Percentiles rank a stretch among this genome's conserved stretches.
phyloP scores from a whole-genome alignment of 2,888 invertebrate genomes.

The Andricus curvator region DNA sequence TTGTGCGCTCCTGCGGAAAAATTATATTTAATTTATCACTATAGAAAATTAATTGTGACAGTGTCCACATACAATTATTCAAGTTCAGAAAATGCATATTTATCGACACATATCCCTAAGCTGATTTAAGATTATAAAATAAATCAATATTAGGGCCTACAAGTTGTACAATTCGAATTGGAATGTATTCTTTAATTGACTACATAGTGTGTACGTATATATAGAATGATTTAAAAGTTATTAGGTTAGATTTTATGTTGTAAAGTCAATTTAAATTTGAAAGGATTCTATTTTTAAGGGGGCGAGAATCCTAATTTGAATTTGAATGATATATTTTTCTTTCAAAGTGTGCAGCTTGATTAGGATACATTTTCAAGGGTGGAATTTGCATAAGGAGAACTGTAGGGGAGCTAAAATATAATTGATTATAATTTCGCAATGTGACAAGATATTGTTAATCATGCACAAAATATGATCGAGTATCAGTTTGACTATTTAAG shows the following conservation, averaged over 20 bases:
- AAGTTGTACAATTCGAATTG: neutral
- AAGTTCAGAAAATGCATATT: neutral
- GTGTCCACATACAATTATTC: constrained; percentile 8
- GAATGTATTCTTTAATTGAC: neutral
- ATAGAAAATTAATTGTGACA: constrained; percentile 13
- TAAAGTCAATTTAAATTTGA: neutral
- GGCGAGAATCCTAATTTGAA: neutral
- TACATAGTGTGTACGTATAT: neutral
- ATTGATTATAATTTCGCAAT: neutral
- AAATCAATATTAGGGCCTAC: constrained; percentile 2
- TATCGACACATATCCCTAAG: neutral
- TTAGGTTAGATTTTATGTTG: neutral
- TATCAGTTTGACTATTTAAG: no score
- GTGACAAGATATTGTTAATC: neutral
- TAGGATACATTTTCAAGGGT: neutral
- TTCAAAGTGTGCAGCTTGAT: neutral
- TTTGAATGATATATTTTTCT: neutral
- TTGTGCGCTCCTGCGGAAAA: constrained; percentile 21
- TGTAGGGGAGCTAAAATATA: neutral
- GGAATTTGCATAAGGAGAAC: no score
- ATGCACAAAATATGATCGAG: no score
- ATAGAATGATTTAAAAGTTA: neutral
- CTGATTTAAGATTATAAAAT: neutral
- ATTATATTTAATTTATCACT: constrained; percentile 28
- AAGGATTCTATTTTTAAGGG: neutral